Evolutionary conservation across 2,113 vertebrate species (phyloP).

Genomic region (Carassius auratus): DNA sequence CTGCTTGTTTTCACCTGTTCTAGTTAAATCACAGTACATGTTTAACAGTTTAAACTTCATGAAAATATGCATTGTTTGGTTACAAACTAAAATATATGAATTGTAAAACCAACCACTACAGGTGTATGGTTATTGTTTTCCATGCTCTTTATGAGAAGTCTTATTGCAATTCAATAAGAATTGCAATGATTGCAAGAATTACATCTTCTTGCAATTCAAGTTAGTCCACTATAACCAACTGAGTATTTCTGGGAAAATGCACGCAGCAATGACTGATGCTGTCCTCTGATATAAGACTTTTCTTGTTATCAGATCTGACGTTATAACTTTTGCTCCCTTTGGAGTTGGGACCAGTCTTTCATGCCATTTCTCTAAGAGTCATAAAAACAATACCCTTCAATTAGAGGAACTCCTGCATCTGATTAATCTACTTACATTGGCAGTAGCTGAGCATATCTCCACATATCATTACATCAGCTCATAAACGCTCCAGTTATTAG

Average conservation of each 20-base stretch:
- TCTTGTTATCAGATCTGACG: slow-evolving; percentile 29
- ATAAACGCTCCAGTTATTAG: slow-evolving; percentile 66
- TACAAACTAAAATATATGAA: no score
- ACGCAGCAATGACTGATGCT: slow-evolving; percentile 20
- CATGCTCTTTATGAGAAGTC: background rate
- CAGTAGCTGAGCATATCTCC: slow-evolving; percentile 57
- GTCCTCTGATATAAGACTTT: background rate
- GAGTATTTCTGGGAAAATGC: background rate
- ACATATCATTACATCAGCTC: slow-evolving; percentile 63
- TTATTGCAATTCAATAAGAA: background rate
- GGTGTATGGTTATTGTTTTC: slow-evolving; percentile 50
- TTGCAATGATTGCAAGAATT: no score
- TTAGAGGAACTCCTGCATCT: slow-evolving; percentile 61
- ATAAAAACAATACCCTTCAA: slow-evolving; percentile 56
- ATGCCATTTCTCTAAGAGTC: slow-evolving; percentile 21
- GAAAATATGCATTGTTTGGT: no score
- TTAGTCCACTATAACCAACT: background rate
- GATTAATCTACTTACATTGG: slow-evolving; percentile 72
- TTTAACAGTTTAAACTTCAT: background rate
- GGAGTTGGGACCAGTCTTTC: slow-evolving; percentile 30
- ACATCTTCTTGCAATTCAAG: background rate
- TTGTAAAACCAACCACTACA: background rate
- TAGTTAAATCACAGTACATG: no score
- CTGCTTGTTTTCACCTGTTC: no score
- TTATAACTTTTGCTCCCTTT: background rate